Conservation (phyloP, 2,797 vertebrate genomes). For the Anguilla megastoma region DNA sequence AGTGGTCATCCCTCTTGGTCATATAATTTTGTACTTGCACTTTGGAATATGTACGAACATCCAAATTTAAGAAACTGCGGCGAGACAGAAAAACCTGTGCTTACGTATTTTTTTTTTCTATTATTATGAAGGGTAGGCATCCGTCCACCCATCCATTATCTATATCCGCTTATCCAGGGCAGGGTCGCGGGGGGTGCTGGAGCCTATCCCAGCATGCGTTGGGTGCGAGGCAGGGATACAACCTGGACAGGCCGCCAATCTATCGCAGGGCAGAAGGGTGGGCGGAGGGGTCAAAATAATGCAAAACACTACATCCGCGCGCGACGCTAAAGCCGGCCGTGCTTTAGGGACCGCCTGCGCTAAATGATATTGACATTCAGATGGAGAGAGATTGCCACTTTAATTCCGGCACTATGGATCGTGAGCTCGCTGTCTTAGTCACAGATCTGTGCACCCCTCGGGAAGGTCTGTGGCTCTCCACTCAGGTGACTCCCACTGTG, state of each 20-base stretch:
- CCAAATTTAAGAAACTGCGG: neutral
- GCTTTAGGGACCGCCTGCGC: neutral
- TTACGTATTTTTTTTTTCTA: neutral
- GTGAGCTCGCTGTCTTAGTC: neutral
- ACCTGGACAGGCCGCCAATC: too few relatives aligned
- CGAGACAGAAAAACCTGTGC: neutral
- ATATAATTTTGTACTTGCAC: neutral
- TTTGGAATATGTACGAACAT: neutral
- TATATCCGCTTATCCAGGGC: too few relatives aligned
- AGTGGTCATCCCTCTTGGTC: neutral
- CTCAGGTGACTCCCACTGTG: conserved; percentile 38
- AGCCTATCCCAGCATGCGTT: too few relatives aligned
- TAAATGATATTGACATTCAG: conserved; percentile 26
- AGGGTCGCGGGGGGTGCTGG: too few relatives aligned
- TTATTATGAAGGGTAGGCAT: neutral
- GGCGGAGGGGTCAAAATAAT: neutral
- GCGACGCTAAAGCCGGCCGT: neutral
- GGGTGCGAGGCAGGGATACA: too few relatives aligned
- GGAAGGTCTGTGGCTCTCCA: conserved; percentile 26
- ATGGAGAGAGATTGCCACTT: conserved; percentile 3
- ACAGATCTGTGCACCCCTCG: conserved; percentile 31
- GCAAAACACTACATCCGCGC: neutral
- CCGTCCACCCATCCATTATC: too few relatives aligned
- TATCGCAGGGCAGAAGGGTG: too few relatives aligned
- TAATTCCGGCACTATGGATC: neutral